Evolutionary conservation across 1,140 invertebrate genomes (phyloP).

Genomic region (Drosophila setifemur): DNA sequence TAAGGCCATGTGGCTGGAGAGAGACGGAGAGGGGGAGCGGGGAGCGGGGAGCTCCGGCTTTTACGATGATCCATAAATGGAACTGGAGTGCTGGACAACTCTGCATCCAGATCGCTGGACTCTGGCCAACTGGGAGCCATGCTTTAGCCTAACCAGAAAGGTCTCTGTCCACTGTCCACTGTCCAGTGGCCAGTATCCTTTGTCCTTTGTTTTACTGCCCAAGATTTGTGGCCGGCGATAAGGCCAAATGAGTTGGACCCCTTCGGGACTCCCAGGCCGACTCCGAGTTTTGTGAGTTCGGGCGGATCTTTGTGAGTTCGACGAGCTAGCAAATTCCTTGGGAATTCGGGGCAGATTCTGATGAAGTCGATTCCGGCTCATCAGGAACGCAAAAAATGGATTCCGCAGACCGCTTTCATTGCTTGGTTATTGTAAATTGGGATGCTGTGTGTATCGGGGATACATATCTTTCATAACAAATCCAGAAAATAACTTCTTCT

Average conservation of each 20-base stretch:
- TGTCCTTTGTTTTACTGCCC: slow-evolving; percentile 36
- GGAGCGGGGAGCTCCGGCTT: too few species aligned
- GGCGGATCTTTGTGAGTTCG: slow-evolving; percentile 5
- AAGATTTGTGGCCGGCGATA: slow-evolving; percentile 46
- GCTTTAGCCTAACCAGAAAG: slow-evolving; percentile 40
- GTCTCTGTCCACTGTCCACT: too few species aligned
- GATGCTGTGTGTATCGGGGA: too few species aligned
- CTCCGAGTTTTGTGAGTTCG: not conserved
- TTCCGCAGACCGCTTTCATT: too few species aligned
- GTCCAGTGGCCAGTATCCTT: not conserved
- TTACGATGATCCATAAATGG: slow-evolving; percentile 61
- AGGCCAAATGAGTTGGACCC: slow-evolving; percentile 23
- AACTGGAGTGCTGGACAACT: not conserved
- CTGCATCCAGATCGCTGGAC: slow-evolving; percentile 4
- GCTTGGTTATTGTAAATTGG: too few species aligned
- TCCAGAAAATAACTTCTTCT: too few species aligned
- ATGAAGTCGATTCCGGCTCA: too few species aligned
- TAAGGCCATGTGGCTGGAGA: too few species aligned
- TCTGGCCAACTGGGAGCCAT: slow-evolving; percentile 46
- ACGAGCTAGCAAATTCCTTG: not conserved
- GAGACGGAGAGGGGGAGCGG: too few species aligned
- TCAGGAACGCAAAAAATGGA: too few species aligned
- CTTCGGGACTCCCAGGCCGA: not conserved
- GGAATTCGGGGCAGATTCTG: too few species aligned
- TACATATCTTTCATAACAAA: too few species aligned